Percentiles rank a stretch among this genome's conserved stretches.
phyloP scores from a whole-genome alignment of 2,888 invertebrate species.

The Lasioglossum oenotherae region DNA sequence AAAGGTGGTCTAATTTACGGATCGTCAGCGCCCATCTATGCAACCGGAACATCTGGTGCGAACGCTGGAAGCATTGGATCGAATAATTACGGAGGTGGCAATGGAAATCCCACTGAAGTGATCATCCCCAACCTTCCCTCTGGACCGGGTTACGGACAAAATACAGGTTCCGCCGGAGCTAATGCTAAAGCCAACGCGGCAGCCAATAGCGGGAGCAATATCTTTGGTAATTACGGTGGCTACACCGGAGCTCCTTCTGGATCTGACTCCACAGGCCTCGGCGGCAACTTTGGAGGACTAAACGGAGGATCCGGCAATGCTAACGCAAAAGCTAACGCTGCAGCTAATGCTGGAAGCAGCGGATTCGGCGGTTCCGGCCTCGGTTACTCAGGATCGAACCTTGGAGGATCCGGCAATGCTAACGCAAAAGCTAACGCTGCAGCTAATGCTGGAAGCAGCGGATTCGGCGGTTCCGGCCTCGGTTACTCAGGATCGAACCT shows the following conservation, averaged over 20 bases:
- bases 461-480: not conserved
- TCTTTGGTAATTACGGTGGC: slow-evolving; percentile 20
- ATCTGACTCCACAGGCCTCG: not conserved
- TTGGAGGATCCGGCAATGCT: slow-evolving; percentile 1
- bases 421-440: too few relatives aligned
- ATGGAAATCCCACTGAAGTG: not conserved
- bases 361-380: not conserved
- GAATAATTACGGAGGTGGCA: not conserved
- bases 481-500: not conserved
- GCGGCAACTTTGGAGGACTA: not conserved
- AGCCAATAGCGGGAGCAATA: slow-evolving; percentile 15
- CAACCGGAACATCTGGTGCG: not conserved
- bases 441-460: not conserved
- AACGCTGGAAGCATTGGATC: not conserved
- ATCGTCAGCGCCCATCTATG: not conserved
- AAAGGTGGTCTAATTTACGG: not conserved
- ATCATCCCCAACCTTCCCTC: not conserved
- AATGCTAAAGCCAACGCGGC: slow-evolving; percentile 42
- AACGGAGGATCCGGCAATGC: slow-evolving; percentile 24
- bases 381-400: not conserved
- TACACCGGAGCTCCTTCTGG: not conserved
- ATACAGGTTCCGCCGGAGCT: slow-evolving; percentile 21
- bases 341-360: not conserved
- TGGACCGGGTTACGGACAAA: slow-evolving; percentile 13
- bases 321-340: slow-evolving; percentile 14